Percentiles rank a stretch among this genome's conserved stretches.
These are phyloP conservation scores for Zaprionus kolodkinae DNA, from an alignment of 1,140 invertebrate species.

Conservation along the genomic window DNA sequence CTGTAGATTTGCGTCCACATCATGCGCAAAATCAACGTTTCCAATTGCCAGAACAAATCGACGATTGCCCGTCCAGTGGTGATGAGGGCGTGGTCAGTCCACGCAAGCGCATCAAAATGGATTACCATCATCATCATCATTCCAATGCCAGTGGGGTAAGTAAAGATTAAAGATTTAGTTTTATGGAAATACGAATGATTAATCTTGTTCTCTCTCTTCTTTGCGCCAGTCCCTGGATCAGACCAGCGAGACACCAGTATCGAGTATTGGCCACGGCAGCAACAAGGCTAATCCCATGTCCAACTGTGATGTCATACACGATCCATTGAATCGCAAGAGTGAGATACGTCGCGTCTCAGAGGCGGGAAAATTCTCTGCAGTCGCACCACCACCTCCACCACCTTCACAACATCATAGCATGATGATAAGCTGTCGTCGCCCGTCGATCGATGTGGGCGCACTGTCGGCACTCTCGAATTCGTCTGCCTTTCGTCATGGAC, in stretches of 20 bases:
- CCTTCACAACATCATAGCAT: slow-evolving; percentile 44
- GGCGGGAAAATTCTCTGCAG: slow-evolving; percentile 57
- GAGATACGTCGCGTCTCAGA: slow-evolving; percentile 80
- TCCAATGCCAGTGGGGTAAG: slow-evolving; percentile 84
- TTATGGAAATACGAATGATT: background rate
- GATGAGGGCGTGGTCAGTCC: slow-evolving; percentile 88
- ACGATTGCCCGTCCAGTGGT: slow-evolving; percentile 90
- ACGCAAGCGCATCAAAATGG: slow-evolving; percentile 88
- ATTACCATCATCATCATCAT: slow-evolving; percentile 84
- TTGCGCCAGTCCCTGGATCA: slow-evolving; percentile 46
- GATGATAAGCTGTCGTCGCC: slow-evolving; percentile 76
- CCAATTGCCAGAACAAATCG: slow-evolving; percentile 89
- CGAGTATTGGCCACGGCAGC: slow-evolving; percentile 42
- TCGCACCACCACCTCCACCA: slow-evolving; percentile 42
- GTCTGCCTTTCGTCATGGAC: slow-evolving; percentile 67
- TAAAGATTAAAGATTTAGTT: background rate
- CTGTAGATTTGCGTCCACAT: slow-evolving; percentile 86
- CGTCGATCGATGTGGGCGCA: slow-evolving; percentile 80
- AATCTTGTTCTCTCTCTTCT: background rate
- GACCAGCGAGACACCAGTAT: slow-evolving; percentile 22
- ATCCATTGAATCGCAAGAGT: slow-evolving; percentile 78
- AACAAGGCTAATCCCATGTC: slow-evolving; percentile 65
- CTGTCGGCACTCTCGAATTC: slow-evolving; percentile 63
- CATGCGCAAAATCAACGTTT: slow-evolving; percentile 90
- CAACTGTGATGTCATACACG: slow-evolving; percentile 84